These are phyloP conservation scores for Eubasilissa splendida DNA, from an alignment of 2,888 invertebrate genomes.

Conservation along the genomic window DNA sequence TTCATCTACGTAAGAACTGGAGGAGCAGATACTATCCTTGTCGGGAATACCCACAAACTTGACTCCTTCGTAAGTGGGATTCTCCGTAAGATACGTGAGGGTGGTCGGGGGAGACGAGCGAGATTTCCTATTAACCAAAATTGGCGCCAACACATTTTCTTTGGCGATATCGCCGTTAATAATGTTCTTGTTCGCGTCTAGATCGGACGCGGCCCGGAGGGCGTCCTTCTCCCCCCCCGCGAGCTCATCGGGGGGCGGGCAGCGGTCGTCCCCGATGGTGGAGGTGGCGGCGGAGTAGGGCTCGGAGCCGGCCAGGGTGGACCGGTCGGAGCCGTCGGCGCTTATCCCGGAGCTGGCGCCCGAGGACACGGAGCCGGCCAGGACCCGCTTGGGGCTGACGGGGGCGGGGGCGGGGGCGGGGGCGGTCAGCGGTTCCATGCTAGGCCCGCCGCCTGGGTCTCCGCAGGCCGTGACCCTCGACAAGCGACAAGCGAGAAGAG, in stretches of 20 bases:
- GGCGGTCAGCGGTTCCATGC: conserved; percentile 54
- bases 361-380: conserved; percentile 61
- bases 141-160: conserved; percentile 65
- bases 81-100: conserved; percentile 60
- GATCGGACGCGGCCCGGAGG: conserved; percentile 59
- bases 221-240: conserved; percentile 60
- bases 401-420: conserved; percentile 65
- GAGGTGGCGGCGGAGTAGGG: conserved; percentile 62
- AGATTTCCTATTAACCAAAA: conserved; percentile 57
- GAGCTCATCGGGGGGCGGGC: conserved; percentile 61
- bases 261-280: conserved; percentile 62
- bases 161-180: conserved; percentile 57
- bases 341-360: conserved; percentile 70
- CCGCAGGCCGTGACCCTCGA: conserved; percentile 43
- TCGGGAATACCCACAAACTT: conserved; percentile 72
- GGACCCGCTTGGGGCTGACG: conserved; percentile 62
- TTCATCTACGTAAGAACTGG: conserved; percentile 60
- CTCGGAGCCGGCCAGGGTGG: conserved; percentile 60
- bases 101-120: conserved; percentile 43
- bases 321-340: conserved; percentile 66
- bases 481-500: background rate
- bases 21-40: conserved; percentile 68
- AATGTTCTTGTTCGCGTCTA: conserved; percentile 60
- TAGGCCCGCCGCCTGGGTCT: conserved; percentile 61
- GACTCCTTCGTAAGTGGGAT: conserved; percentile 69